Evolutionary conservation across 2,888 invertebrate species (phyloP).

Genomic region (Vandiemenella viatica): DNA sequence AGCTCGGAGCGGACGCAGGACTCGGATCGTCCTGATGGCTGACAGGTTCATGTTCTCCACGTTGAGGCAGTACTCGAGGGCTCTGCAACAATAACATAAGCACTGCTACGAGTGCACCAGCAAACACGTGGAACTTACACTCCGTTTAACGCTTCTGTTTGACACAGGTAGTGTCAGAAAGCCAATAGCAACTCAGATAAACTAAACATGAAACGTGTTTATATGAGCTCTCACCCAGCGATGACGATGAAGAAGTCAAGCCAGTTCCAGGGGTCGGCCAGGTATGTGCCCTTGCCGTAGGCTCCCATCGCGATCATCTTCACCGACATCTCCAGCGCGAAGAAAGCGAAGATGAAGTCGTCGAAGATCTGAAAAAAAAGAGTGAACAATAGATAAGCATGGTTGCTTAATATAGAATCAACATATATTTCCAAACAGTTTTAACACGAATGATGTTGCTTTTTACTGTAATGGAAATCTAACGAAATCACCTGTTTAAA

Average conservation of each 20-base stretch:
- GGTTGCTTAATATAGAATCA: too few relatives aligned
- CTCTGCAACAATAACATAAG: slow-evolving; percentile 34
- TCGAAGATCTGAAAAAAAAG: slow-evolving; percentile 67
- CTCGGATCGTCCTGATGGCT: slow-evolving; percentile 94
- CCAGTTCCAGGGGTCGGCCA: slow-evolving; percentile 97
- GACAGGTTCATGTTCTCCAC: slow-evolving; percentile 96
- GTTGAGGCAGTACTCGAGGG: slow-evolving; percentile 79
- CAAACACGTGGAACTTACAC: not conserved
- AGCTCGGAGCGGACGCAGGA: slow-evolving; percentile 87
- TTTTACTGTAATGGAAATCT: too few relatives aligned
- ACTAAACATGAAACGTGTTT: too few relatives aligned
- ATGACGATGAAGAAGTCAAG: slow-evolving; percentile 95
- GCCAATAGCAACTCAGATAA: too few relatives aligned
- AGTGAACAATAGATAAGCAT: not conserved
- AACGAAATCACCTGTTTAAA: too few relatives aligned
- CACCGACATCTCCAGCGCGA: slow-evolving; percentile 93
- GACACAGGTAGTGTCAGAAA: too few relatives aligned
- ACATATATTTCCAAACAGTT: too few relatives aligned
- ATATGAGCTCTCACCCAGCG: slow-evolving; percentile 86
- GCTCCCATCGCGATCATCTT: slow-evolving; percentile 98
- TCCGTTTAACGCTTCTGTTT: too few relatives aligned
- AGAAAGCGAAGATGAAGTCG: slow-evolving; percentile 97
- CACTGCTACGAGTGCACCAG: not conserved
- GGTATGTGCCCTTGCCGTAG: slow-evolving; percentile 81
- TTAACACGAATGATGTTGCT: too few relatives aligned